A percentile compares a stretch with the other conserved stretches of the same genome.
phyloP scores from a whole-genome alignment of 2,888 invertebrate species.

The Bellardia bayeri region DNA sequence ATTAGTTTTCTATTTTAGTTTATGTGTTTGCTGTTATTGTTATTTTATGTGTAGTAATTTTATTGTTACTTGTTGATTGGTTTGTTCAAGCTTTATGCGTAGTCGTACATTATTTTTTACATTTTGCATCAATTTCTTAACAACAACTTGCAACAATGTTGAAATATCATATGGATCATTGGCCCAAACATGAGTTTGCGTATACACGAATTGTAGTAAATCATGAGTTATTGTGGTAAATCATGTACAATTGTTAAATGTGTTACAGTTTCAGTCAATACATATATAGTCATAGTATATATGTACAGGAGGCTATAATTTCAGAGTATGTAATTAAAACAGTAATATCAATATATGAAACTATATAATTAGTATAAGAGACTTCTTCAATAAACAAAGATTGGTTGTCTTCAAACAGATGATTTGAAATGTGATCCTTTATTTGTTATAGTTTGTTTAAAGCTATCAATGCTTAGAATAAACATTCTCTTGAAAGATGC shows the following conservation, averaged over 20 bases:
- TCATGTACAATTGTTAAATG: background rate
- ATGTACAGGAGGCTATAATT: no score
- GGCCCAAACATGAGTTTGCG: background rate
- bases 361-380: no score
- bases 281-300: no score
- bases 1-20: conserved; percentile 5
- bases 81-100: background rate
- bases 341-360: no score
- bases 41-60: conserved; percentile 5
- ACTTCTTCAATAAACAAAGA: no score
- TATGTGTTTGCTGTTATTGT: background rate
- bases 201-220: background rate
- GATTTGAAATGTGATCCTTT: no score
- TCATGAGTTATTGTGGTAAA: background rate
- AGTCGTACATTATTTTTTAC: background rate
- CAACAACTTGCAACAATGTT: conserved; percentile 40
- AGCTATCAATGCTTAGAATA: no score
- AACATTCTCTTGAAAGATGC: no score
- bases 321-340: no score
- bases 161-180: background rate
- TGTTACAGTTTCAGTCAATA: conserved; percentile 28
- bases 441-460: no score
- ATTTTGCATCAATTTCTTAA: background rate
- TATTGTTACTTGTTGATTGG: background rate
- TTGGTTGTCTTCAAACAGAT: no score